Conservation (phyloP, 2,113 vertebrate genomes). For the Rhynchomys soricoides region DNA sequence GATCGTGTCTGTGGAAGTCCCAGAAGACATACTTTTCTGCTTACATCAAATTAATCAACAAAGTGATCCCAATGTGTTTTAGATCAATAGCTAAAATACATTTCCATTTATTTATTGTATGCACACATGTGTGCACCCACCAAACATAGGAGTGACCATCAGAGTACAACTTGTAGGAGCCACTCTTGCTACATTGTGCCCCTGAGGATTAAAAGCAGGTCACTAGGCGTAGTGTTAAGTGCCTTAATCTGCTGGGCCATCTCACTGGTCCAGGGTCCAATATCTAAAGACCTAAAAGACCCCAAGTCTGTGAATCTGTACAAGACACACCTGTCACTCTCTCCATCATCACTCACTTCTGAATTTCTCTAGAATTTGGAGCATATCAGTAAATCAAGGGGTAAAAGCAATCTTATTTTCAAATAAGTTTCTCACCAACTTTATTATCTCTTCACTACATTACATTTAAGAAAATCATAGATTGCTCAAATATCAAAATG, state of each 20-base stretch:
- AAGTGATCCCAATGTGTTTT: not conserved
- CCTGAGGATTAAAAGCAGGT: not conserved
- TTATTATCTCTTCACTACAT: not conserved
- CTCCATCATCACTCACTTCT: not conserved
- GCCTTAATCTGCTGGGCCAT: not conserved
- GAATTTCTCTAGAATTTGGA: not conserved
- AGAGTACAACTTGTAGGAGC: not conserved
- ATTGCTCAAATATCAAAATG: not conserved
- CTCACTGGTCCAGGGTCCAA: not conserved
- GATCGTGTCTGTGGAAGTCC: slow-evolving; percentile 1
- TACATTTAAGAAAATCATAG: not conserved
- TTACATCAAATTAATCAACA: slow-evolving; percentile 19
- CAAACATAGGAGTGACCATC: not conserved
- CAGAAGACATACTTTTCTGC: not conserved
- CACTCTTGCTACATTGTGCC: not conserved
- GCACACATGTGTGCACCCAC: no score
- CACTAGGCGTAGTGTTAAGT: not conserved
- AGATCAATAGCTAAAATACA: not conserved
- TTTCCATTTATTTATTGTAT: not conserved
- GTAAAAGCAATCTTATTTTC: slow-evolving; percentile 29
- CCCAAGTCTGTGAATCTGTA: not conserved
- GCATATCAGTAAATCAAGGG: not conserved
- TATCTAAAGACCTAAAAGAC: not conserved
- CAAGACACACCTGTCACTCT: not conserved
- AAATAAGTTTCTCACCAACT: not conserved